Conservation (phyloP, 2,113 vertebrate genomes). For the Columba janthina region DNA sequence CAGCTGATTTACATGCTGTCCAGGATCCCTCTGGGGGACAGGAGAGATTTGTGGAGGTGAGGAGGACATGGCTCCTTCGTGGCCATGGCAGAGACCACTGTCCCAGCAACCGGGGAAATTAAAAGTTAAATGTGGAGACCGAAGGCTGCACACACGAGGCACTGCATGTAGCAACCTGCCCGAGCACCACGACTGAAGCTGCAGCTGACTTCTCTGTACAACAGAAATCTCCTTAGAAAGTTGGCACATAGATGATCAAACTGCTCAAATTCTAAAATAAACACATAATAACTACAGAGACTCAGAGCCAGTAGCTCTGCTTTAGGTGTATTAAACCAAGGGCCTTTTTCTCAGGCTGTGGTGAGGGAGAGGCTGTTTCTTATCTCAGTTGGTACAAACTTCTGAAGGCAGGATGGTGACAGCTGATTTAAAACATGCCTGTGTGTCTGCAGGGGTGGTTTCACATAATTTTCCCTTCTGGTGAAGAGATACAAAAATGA, state of each 20-base stretch:
- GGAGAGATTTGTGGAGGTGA: neutral
- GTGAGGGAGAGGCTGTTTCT: neutral
- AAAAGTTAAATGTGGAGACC: accelerated
- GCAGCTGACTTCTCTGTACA: neutral
- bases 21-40: neutral
- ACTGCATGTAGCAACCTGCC: accelerated
- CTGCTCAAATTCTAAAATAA: neutral
- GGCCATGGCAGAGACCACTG: neutral
- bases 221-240: neutral
- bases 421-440: neutral
- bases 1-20: neutral
- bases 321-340: neutral
- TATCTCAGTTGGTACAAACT: neutral
- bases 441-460: neutral
- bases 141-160: neutral
- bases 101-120: neutral
- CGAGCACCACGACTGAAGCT: accelerated
- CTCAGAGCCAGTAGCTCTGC: neutral
- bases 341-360: neutral
- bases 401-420: neutral
- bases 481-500: neutral
- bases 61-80: neutral
- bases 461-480: neutral
- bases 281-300: neutral
- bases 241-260: neutral